Conservation (phyloP, 2,797 vertebrate genomes). For the Hozukius guyotensis region DNA sequence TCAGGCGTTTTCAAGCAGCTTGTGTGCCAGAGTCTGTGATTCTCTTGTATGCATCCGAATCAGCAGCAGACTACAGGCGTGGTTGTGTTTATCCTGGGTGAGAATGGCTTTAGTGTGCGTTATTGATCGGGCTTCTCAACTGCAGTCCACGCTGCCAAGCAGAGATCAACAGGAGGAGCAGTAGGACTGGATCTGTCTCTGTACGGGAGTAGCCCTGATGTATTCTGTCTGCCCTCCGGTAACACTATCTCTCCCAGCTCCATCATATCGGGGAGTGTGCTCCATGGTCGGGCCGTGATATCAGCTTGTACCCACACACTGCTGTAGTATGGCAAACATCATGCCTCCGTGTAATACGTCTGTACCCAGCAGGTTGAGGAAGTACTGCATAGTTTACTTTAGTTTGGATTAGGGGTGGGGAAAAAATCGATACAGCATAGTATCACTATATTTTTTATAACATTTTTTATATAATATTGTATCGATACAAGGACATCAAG, state of each 20-base stretch:
- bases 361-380: neutral
- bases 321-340: neutral
- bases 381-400: neutral
- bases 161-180: slow-evolving; percentile 73
- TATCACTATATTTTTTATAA: no score
- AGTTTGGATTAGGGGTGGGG: no score
- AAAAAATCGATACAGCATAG: no score
- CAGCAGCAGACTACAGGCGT: slow-evolving; percentile 48
- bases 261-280: slow-evolving; percentile 39
- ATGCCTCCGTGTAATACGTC: neutral
- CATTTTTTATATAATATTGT: no score
- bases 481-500: no score
- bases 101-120: slow-evolving; percentile 70
- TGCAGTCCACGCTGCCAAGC: slow-evolving; percentile 75
- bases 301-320: slow-evolving; percentile 15
- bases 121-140: slow-evolving; percentile 78
- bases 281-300: slow-evolving; percentile 26
- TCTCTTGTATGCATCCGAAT: slow-evolving; percentile 23
- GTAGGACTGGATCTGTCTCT: slow-evolving; percentile 44
- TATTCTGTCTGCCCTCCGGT: slow-evolving; percentile 55
- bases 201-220: slow-evolving; percentile 50
- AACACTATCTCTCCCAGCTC: slow-evolving; percentile 49
- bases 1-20: slow-evolving; percentile 15
- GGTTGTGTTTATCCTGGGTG: slow-evolving; percentile 79
- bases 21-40: slow-evolving; percentile 2